These are phyloP conservation scores for Lepus europaeus DNA, from an alignment of 2,113 vertebrate genomes.

Conservation along the genomic window DNA sequence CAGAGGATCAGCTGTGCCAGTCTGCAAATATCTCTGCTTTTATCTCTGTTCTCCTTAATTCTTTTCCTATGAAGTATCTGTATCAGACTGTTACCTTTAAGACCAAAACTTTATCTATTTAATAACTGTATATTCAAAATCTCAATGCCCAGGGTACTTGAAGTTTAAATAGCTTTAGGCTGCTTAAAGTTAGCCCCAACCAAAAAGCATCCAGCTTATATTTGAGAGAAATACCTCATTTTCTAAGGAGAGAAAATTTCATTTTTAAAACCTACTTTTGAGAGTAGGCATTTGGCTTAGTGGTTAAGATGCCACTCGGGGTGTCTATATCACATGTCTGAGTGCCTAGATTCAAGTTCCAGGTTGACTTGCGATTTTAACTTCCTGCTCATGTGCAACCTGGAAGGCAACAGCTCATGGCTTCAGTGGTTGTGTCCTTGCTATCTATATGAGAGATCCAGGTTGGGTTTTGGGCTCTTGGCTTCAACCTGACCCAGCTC, in stretches of 20 bases:
- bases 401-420: too few species aligned
- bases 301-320: too few species aligned
- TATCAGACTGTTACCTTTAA: neutral
- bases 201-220: slow-evolving; percentile 51
- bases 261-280: too few species aligned
- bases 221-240: neutral
- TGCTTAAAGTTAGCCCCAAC: slow-evolving; percentile 27
- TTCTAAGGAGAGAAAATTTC: neutral
- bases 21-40: slow-evolving; percentile 9
- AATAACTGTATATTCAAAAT: slow-evolving; percentile 32
- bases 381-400: too few species aligned
- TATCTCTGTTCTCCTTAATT: slow-evolving; percentile 13
- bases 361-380: too few species aligned
- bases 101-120: slow-evolving; percentile 29
- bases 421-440: too few species aligned
- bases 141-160: neutral
- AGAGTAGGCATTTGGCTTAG: too few species aligned
- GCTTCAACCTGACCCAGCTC: too few species aligned
- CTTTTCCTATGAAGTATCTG: neutral
- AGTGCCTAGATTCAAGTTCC: too few species aligned
- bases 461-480: too few species aligned
- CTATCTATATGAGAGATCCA: too few species aligned
- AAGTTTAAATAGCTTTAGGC: slow-evolving; percentile 51
- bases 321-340: too few species aligned
- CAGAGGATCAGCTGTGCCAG: neutral